A percentile compares a stretch with the other conserved stretches of the same genome.
These are phyloP conservation scores for Tolmerus cingulatus DNA, from an alignment of 2,888 invertebrate genomes.

Conservation along the genomic window DNA sequence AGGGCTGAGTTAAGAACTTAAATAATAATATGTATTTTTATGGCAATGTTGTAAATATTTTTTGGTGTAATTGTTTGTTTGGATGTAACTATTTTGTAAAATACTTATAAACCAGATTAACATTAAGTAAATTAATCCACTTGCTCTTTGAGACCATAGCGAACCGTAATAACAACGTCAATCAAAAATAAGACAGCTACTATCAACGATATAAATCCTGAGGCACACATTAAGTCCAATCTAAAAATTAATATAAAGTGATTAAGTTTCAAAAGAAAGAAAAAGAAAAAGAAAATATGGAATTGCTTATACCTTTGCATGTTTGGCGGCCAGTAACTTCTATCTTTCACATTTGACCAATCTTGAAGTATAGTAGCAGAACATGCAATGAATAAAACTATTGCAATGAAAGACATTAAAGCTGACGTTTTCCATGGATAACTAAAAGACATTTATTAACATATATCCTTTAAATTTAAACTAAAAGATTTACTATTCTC, in stretches of 20 bases:
- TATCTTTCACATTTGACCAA: conserved; percentile 61
- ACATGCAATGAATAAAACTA: conserved; percentile 57
- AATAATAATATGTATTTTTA: not conserved
- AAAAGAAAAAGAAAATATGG: not conserved
- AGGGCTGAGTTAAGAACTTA: not conserved
- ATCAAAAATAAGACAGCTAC: conserved; percentile 57
- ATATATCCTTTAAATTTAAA: conserved; percentile 4
- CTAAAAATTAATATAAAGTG: conserved; percentile 39
- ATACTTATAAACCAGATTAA: not conserved
- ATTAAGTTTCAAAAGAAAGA: not conserved
- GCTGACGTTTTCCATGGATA: conserved; percentile 61
- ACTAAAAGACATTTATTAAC: conserved; percentile 50
- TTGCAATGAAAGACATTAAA: conserved; percentile 59
- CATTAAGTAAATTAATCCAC: conserved; percentile 55
- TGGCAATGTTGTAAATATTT: not conserved
- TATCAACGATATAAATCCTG: conserved; percentile 59
- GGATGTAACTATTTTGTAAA: conserved; percentile 6
- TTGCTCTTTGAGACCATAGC: conserved; percentile 60
- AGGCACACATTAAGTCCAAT: conserved; percentile 59
- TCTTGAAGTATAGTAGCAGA: conserved; percentile 59
- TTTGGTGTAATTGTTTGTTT: conserved; percentile 4
- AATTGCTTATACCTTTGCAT: conserved; percentile 55
- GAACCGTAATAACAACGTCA: conserved; percentile 59
- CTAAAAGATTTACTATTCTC: conserved; percentile 57
- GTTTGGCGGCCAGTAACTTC: conserved; percentile 63